phyloP scores from a whole-genome alignment of 2,797 vertebrate species.

The Gambelia wislizenii region DNA sequence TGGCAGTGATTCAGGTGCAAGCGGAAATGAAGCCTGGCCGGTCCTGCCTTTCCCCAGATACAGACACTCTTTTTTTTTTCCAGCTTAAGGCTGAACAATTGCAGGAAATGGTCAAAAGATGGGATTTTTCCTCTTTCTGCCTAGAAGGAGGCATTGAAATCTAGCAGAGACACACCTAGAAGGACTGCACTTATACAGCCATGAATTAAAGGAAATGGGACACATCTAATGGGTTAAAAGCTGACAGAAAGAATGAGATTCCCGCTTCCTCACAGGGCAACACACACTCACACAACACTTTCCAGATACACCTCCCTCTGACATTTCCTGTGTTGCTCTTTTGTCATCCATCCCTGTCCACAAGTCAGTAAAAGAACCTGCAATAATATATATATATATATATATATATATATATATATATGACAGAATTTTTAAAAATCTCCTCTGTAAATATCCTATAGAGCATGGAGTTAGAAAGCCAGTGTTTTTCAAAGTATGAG shows the following conservation, averaged over 20 bases:
- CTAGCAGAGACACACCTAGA: slow-evolving; percentile 72
- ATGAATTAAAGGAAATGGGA: slow-evolving; percentile 81
- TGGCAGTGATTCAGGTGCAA: slow-evolving; percentile 75
- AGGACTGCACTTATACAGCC: slow-evolving; percentile 70
- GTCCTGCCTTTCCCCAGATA: slow-evolving; percentile 76
- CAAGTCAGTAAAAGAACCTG: slow-evolving; percentile 43
- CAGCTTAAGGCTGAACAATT: slow-evolving; percentile 82
- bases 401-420: too few relatives aligned
- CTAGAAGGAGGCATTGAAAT: slow-evolving; percentile 78
- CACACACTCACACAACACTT: slow-evolving; percentile 65
- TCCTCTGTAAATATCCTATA: not conserved
- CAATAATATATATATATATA: too few relatives aligned
- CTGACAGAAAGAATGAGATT: slow-evolving; percentile 70
- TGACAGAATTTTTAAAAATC: too few relatives aligned
- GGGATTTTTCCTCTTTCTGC: slow-evolving; percentile 71
- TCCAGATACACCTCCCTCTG: slow-evolving; percentile 78
- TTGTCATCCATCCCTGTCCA: slow-evolving; percentile 58
- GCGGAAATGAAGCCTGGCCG: slow-evolving; percentile 77
- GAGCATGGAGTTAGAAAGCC: not conserved
- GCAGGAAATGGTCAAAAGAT: slow-evolving; percentile 82
- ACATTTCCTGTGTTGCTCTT: slow-evolving; percentile 73
- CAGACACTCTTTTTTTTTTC: slow-evolving; percentile 73
- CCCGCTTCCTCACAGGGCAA: slow-evolving; percentile 75
- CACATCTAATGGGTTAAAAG: slow-evolving; percentile 67
- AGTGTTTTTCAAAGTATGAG: not conserved